Percentiles rank a stretch among this genome's conserved stretches.
These are phyloP conservation scores for Corapipo altera DNA, from an alignment of 2,113 vertebrate species.

Conservation along the genomic window DNA sequence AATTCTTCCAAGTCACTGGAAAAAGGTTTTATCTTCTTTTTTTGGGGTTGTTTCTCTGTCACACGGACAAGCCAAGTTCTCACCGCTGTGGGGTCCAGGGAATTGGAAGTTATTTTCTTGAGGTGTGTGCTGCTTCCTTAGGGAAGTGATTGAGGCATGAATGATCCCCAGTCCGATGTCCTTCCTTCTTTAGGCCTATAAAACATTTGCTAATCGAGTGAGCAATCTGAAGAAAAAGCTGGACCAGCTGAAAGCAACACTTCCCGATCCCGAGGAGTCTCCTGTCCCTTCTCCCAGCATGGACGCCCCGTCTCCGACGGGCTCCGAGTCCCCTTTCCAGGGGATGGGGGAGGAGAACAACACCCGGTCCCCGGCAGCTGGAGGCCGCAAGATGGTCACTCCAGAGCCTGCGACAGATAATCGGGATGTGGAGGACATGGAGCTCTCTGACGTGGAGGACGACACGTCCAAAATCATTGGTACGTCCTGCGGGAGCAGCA, in stretches of 20 bases:
- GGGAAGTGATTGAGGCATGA: background rate
- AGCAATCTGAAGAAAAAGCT: conserved; percentile 94
- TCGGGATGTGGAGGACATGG: conserved; percentile 91
- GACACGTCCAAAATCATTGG: conserved; percentile 78
- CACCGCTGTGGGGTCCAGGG: background rate
- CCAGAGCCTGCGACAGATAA: conserved; percentile 81
- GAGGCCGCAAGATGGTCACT: conserved; percentile 71
- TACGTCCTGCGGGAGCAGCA: conserved; percentile 30
- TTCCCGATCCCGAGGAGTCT: conserved; percentile 92
- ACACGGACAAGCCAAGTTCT: accelerated
- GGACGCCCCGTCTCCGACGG: conserved; percentile 92
- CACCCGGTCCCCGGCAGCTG: conserved; percentile 52
- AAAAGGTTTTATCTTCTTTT: background rate
- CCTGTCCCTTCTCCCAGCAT: conserved; percentile 92
- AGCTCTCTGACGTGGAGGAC: conserved; percentile 91
- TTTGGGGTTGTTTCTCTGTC: background rate
- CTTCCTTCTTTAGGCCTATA: conserved; percentile 83
- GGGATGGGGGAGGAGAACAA: conserved; percentile 75
- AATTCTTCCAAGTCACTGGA: background rate
- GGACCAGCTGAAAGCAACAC: conserved; percentile 90
- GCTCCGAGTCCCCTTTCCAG: conserved; percentile 92
- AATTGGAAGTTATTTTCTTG: background rate
- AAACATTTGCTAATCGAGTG: conserved; percentile 94
- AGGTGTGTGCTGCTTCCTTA: background rate
- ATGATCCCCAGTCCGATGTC: accelerated